Evolutionary conservation across 1,140 invertebrate genomes (phyloP).

Genomic region (Steinernema khuongi): DNA sequence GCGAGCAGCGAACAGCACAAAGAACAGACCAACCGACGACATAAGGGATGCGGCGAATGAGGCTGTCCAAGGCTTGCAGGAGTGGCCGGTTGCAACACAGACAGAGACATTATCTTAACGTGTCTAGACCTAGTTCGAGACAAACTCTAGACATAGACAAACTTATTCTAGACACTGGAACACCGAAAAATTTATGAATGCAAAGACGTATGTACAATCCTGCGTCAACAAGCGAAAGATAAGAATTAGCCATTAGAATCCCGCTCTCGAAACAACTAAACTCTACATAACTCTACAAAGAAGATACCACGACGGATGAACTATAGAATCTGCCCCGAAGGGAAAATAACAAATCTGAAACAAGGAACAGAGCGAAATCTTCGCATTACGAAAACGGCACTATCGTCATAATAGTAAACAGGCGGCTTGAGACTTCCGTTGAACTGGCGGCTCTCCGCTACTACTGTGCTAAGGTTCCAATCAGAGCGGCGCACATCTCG

Average conservation of each 20-base stretch:
- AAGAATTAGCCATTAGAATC: too few species aligned
- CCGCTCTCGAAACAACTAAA: background rate
- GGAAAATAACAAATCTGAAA: background rate
- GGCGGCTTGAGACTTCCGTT: background rate
- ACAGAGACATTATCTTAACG: too few species aligned
- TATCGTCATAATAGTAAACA: background rate
- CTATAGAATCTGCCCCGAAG: background rate
- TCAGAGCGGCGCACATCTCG: conserved; percentile 97
- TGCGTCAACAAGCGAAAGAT: too few species aligned
- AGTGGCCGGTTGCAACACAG: too few species aligned
- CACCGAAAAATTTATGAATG: too few species aligned
- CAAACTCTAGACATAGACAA: too few species aligned
- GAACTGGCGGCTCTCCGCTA: background rate
- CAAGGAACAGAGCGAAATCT: background rate
- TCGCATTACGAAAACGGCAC: background rate
- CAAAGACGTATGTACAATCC: too few species aligned
- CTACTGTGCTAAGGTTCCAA: conserved; percentile 80
- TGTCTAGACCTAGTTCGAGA: too few species aligned
- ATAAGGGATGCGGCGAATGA: background rate
- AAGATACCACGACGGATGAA: too few species aligned
- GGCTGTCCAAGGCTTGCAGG: too few species aligned
- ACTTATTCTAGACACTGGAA: too few species aligned
- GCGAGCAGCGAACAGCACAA: background rate
- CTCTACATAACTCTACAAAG: background rate
- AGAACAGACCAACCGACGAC: background rate